Conservation (phyloP, 2,888 invertebrate genomes). For the Eudasyphora cyanicolor region DNA sequence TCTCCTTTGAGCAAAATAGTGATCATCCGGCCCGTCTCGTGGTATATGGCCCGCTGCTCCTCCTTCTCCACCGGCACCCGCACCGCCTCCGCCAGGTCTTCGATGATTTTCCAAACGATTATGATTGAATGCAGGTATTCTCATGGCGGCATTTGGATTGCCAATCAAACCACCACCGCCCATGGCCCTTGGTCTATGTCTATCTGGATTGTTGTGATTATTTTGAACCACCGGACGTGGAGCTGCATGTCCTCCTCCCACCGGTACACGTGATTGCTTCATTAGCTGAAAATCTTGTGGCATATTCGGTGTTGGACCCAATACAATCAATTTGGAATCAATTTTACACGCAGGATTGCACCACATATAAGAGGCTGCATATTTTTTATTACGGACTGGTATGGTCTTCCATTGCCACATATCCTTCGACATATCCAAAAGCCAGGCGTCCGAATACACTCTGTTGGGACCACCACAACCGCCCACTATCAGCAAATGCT, state of each 20-base stretch:
- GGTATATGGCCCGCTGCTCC: slow-evolving; percentile 68
- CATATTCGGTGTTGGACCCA: slow-evolving; percentile 80
- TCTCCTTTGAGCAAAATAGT: slow-evolving; percentile 75
- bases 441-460: slow-evolving; percentile 94
- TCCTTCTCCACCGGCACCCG: slow-evolving; percentile 50
- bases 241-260: slow-evolving; percentile 70
- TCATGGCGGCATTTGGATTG: slow-evolving; percentile 37
- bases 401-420: slow-evolving; percentile 89
- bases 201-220: slow-evolving; percentile 62
- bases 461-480: slow-evolving; percentile 94
- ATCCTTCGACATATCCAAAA: slow-evolving; percentile 87
- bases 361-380: slow-evolving; percentile 93
- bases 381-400: slow-evolving; percentile 87
- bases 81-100: slow-evolving; percentile 66
- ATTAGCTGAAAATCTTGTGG: slow-evolving; percentile 79
- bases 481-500: slow-evolving; percentile 89
- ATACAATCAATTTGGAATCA: slow-evolving; percentile 88
- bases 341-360: slow-evolving; percentile 93
- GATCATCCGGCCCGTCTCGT: slow-evolving; percentile 73
- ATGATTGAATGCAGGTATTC: slow-evolving; percentile 59
- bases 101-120: slow-evolving; percentile 61
- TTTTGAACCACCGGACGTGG: slow-evolving; percentile 65
- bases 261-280: slow-evolving; percentile 76
- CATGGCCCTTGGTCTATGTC: slow-evolving; percentile 51
- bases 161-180: slow-evolving; percentile 57